Evolutionary conservation across 2,113 vertebrate species (phyloP), one percentile per base, ranked within the genome.

Genomic region (Phrynosoma blainvillii): DNA sequence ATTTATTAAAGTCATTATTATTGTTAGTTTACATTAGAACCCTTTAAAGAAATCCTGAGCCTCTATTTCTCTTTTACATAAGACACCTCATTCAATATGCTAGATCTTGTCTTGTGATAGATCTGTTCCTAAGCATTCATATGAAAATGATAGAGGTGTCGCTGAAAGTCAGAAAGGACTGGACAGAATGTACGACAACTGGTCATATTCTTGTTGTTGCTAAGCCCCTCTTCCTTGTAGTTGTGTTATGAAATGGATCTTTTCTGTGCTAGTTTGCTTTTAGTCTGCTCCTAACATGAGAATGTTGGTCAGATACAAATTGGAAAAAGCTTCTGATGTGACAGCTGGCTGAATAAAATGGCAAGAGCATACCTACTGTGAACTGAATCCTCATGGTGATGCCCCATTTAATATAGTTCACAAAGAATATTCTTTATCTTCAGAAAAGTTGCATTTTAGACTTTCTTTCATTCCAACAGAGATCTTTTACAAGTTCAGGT

Each of bases 321-420:
- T 91, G 94, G 89, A 88, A 94, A 77, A 77, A 42, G 71, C 75
- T 92, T 81, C 75, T 18, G 0, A 87, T 68, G 20, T 1, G 21
- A 87, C 93, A 93, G 78, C 80, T 91, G 8, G 56, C 91, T 84
- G 52, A 32, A 70, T 62, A 40, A 25, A 70, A 47, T 78, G 18
- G 77, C 54, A 73, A 84, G 86, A 93, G 52, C 54, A 77, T 85
- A 6, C 47, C 47, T 47, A 47, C 36, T 89, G 89, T 84, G 82
- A 93, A 88, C 76, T 82, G 92, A 93, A 87, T 77, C 47, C 87
- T 84, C 62, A 47, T 21, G 30, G 40, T 85, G 62, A 66, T 18
- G 66, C 62, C 62, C 18, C 23, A 36, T 86, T 90, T 91, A 91
- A 85, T 88, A 9, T 42, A 62, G 21, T 52, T 86, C 88, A 87